Conservation (phyloP, 2,797 vertebrate genomes). For the Loriculus beryllinus region DNA sequence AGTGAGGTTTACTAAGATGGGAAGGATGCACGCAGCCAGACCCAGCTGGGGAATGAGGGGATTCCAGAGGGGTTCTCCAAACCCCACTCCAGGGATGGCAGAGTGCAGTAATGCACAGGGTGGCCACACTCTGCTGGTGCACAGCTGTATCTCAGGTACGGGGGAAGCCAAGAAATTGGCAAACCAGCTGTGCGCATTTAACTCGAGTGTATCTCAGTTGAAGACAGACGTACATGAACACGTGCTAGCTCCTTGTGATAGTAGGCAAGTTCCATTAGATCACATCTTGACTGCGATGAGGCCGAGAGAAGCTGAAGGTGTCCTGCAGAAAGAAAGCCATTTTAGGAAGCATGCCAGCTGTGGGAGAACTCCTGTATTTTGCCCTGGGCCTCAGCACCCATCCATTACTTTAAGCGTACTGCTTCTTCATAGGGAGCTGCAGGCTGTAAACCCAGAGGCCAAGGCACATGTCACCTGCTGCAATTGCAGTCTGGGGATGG, state of each 20-base stretch:
- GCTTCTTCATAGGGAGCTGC: neutral
- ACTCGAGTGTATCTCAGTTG: rapidly evolving
- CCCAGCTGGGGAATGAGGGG: neutral
- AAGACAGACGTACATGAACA: neutral
- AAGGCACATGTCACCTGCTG: neutral
- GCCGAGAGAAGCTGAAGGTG: neutral
- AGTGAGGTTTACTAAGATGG: neutral
- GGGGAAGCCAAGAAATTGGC: neutral
- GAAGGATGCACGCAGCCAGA: neutral
- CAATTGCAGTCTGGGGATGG: neutral
- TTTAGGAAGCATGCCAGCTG: neutral
- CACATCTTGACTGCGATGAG: neutral
- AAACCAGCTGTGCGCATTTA: neutral
- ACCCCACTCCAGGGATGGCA: neutral
- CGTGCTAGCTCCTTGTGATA: neutral
- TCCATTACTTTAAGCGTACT: neutral
- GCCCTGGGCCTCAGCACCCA: rapidly evolving
- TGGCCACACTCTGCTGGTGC: rapidly evolving
- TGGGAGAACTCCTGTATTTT: neutral
- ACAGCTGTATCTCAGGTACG: neutral
- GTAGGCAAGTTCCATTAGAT: neutral
- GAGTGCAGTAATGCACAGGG: rapidly evolving
- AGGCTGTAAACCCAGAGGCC: neutral
- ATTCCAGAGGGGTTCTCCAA: neutral
- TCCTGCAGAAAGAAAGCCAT: neutral